These are phyloP conservation scores for Chiridota heheva DNA, from an alignment of 35 echinoderm and acorn worm species.

Conservation along the genomic window DNA sequence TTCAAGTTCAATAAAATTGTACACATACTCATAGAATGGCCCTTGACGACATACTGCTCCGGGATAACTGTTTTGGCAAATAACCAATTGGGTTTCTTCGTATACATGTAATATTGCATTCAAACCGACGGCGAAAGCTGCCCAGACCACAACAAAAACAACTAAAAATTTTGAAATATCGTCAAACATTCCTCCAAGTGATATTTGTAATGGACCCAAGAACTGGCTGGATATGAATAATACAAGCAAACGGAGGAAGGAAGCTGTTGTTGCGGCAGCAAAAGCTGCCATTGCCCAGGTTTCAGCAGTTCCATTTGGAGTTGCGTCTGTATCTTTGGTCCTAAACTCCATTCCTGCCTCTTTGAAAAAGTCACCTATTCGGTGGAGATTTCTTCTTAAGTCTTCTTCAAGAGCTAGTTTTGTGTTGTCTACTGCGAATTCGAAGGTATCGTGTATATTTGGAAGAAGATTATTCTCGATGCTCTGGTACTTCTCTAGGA, in stretches of 20 bases:
- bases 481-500: too few relatives aligned
- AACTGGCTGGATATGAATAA: slow-evolving; percentile 81
- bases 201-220: slow-evolving; percentile 89
- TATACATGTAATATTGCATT: slow-evolving; percentile 87
- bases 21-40: slow-evolving; percentile 72
- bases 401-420: too few relatives aligned
- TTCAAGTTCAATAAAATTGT: background rate
- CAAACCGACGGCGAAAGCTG: slow-evolving; percentile 80
- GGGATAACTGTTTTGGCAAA: slow-evolving; percentile 28
- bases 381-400: too few relatives aligned
- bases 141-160: slow-evolving; percentile 90
- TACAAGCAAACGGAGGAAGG: slow-evolving; percentile 76
- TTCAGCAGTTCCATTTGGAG: too few relatives aligned
- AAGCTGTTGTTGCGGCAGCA: slow-evolving; percentile 75
- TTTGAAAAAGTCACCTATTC: too few relatives aligned
- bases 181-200: slow-evolving; percentile 82
- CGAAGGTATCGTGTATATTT: too few relatives aligned
- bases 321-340: too few relatives aligned
- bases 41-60: slow-evolving; percentile 41
- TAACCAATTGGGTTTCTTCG: slow-evolving; percentile 41
- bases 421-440: too few relatives aligned
- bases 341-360: too few relatives aligned
- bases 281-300: slow-evolving; percentile 71
- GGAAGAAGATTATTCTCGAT: too few relatives aligned
- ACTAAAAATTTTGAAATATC: slow-evolving; percentile 90